Conservation (phyloP, 2,113 vertebrate genomes). For the Cyrtonyx montezumae region DNA sequence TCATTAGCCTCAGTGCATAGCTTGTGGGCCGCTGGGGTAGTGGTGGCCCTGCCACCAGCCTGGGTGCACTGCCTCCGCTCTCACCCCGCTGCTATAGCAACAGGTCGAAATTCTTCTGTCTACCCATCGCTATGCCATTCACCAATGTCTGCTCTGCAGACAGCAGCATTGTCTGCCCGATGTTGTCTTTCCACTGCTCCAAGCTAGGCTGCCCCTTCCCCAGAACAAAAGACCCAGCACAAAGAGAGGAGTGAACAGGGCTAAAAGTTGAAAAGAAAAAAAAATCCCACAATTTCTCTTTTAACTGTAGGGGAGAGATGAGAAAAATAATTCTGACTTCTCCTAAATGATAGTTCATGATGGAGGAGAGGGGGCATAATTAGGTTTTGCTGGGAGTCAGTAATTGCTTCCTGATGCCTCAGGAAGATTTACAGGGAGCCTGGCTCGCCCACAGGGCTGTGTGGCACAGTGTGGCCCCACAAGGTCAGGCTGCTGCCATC, state of each 20-base stretch:
- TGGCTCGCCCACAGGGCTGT: rapidly evolving
- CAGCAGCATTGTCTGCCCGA: conserved; percentile 62
- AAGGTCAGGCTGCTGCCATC: not conserved
- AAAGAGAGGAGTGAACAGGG: conserved; percentile 39
- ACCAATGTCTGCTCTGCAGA: conserved; percentile 21
- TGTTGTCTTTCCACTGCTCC: conserved; percentile 45
- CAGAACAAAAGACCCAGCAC: conserved; percentile 30
- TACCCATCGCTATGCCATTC: not conserved
- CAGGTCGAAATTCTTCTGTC: conserved; percentile 57
- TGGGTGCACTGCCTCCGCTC: not conserved
- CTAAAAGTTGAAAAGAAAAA: not conserved
- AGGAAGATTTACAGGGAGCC: not conserved
- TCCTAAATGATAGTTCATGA: conserved; percentile 7
- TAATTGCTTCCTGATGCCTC: conserved; percentile 50
- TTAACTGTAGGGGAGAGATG: not conserved
- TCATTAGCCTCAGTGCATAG: not conserved
- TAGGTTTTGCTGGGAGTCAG: conserved; percentile 27
- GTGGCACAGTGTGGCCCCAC: not conserved
- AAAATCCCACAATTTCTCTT: not conserved
- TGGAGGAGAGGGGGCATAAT: conserved; percentile 19
- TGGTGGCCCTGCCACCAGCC: not conserved
- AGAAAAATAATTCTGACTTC: not conserved
- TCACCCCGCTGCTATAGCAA: conserved; percentile 77
- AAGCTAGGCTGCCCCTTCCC: conserved; percentile 29
- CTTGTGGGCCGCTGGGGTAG: not conserved